Evolutionary conservation across 35 echinoderm and acorn worm genomes (phyloP).

Genomic region (Hemicentrotus pulcherrimus): DNA sequence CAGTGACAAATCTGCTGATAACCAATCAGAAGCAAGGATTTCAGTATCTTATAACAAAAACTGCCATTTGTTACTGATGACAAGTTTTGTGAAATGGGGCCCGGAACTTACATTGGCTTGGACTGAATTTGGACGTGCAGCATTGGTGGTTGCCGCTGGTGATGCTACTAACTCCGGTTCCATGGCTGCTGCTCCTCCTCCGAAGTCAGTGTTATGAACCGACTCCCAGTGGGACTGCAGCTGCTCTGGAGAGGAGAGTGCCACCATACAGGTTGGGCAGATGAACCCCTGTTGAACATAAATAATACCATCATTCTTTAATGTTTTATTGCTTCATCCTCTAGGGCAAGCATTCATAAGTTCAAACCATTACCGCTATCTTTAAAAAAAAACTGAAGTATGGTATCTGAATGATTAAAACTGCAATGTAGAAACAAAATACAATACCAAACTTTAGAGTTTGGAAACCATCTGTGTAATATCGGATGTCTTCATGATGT

Average conservation of each 20-base stretch:
- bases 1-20: too few species aligned
- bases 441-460: too few species aligned
- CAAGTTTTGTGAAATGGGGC: too few species aligned
- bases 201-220: constrained; percentile 51
- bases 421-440: not conserved
- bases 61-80: too few species aligned
- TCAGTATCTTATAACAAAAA: too few species aligned
- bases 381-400: not conserved
- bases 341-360: not conserved
- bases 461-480: too few species aligned
- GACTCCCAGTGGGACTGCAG: constrained; percentile 79
- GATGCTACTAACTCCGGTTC: constrained; percentile 41
- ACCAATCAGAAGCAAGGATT: too few species aligned
- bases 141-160: not conserved
- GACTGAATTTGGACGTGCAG: not conserved
- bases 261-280: constrained; percentile 83
- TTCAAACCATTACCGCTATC: not conserved
- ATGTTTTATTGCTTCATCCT: not conserved
- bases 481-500: too few species aligned
- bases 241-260: constrained; percentile 70
- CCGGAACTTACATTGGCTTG: not conserved
- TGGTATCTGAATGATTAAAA: not conserved
- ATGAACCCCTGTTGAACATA: constrained; percentile 78
- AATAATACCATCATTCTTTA: not conserved
- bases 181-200: constrained; percentile 3